Conservation (phyloP, 1,140 invertebrate species). For the Sminthurides bifidus region DNA sequence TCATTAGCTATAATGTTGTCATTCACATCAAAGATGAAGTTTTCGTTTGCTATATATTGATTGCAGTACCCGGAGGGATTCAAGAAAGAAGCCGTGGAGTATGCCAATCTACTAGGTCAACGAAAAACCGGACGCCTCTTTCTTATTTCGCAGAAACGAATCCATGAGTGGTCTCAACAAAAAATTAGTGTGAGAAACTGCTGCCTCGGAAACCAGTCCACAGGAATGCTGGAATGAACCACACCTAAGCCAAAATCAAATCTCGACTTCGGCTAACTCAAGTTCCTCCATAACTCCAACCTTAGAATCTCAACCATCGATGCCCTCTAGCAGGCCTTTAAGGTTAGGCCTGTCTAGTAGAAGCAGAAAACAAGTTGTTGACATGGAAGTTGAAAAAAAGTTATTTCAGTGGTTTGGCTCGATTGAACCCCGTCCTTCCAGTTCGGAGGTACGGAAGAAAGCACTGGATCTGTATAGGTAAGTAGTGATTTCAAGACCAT, state of each 20-base stretch:
- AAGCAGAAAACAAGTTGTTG: slow-evolving; percentile 13
- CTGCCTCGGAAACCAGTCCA: background rate
- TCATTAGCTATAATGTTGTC: background rate
- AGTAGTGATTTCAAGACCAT: background rate
- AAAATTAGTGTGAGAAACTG: background rate
- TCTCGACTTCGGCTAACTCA: background rate
- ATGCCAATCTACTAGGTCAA: slow-evolving; percentile 30
- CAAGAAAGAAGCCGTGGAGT: slow-evolving; percentile 32
- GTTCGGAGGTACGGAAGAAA: slow-evolving; percentile 25
- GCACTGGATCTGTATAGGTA: slow-evolving; percentile 23
- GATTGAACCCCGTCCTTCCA: slow-evolving; percentile 5
- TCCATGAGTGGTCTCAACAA: slow-evolving; percentile 33
- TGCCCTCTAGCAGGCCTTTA: no score
- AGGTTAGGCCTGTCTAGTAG: slow-evolving; percentile 1
- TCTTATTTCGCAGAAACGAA: slow-evolving; percentile 32
- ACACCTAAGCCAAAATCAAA: background rate
- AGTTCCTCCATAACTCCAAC: background rate
- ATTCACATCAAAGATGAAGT: background rate
- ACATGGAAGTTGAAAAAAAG: slow-evolving; percentile 18
- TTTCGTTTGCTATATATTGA: background rate
- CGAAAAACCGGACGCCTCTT: slow-evolving; percentile 30
- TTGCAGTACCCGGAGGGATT: slow-evolving; percentile 33
- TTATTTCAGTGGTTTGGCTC: slow-evolving; percentile 18
- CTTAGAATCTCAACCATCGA: no score
- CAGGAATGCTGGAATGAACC: background rate